Evolutionary conservation across 2,888 invertebrate species (phyloP).

Genomic region (Smittia aterrima): DNA sequence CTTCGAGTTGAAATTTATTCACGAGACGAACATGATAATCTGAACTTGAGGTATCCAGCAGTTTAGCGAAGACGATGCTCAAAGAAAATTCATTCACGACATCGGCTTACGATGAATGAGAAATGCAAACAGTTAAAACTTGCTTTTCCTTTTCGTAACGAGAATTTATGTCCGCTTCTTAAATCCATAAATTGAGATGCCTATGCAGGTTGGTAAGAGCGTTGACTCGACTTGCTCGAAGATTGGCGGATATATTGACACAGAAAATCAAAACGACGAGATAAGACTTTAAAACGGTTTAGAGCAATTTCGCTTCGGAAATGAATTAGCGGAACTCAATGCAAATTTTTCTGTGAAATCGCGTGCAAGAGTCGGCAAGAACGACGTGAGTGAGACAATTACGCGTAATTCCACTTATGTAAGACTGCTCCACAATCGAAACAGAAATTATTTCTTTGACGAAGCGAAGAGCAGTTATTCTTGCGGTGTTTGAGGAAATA

Average conservation of each 20-base stretch:
- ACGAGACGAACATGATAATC: background rate
- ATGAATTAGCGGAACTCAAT: no score
- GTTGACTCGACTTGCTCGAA: no score
- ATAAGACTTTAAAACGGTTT: no score
- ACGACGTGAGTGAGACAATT: background rate
- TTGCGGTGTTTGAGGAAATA: background rate
- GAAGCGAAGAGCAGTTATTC: constrained; percentile 1
- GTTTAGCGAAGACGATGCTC: background rate
- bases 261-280: no score
- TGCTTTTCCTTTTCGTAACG: background rate
- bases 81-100: background rate
- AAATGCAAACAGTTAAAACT: constrained; percentile 4
- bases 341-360: no score
- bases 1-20: background rate
- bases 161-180: background rate
- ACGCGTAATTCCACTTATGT: background rate
- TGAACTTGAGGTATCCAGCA: background rate
- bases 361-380: no score
- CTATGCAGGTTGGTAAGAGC: no score
- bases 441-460: background rate
- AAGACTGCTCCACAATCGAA: background rate
- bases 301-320: no score
- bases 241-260: no score
- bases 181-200: no score
- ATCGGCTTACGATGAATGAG: background rate